Percentiles rank a stretch among this genome's conserved stretches.
Evolutionary conservation across 2,888 invertebrate species (phyloP).

Genomic region (Adelognathus sp.): DNA sequence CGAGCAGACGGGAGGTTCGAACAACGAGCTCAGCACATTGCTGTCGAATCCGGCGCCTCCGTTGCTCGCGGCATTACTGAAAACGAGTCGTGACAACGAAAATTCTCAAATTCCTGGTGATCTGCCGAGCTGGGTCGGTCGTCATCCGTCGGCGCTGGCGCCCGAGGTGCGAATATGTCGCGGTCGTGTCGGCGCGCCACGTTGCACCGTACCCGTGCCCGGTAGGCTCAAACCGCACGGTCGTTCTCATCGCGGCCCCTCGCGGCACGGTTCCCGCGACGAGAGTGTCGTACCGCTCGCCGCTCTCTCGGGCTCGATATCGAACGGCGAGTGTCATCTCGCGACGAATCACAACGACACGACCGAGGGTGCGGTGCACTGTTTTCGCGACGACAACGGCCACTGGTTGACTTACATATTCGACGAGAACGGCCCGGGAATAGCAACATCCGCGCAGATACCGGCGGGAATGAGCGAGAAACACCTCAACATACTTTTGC

Average conservation of each 20-base stretch:
- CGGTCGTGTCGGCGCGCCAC: constrained; percentile 55
- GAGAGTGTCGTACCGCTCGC: constrained; percentile 73
- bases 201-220: constrained; percentile 82
- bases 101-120: constrained; percentile 48
- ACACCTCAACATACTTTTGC: constrained; percentile 75
- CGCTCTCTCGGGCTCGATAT: constrained; percentile 80
- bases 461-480: constrained; percentile 73
- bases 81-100: constrained; percentile 83
- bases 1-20: constrained; percentile 85
- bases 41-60: constrained; percentile 85
- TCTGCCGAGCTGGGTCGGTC: constrained; percentile 50
- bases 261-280: constrained; percentile 67
- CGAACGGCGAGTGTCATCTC: constrained; percentile 84
- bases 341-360: constrained; percentile 91
- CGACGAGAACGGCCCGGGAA: constrained; percentile 88
- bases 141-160: constrained; percentile 33
- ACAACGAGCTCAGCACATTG: constrained; percentile 86
- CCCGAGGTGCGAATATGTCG: constrained; percentile 44
- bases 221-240: constrained; percentile 83
- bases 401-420: constrained; percentile 95
- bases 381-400: constrained; percentile 92
- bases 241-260: constrained; percentile 74
- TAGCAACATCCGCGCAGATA: constrained; percentile 80
- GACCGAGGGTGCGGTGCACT: constrained; percentile 91
- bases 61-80: constrained; percentile 85